Conservation (phyloP, 1,140 invertebrate genomes). For the Calephelis virginiensis region DNA sequence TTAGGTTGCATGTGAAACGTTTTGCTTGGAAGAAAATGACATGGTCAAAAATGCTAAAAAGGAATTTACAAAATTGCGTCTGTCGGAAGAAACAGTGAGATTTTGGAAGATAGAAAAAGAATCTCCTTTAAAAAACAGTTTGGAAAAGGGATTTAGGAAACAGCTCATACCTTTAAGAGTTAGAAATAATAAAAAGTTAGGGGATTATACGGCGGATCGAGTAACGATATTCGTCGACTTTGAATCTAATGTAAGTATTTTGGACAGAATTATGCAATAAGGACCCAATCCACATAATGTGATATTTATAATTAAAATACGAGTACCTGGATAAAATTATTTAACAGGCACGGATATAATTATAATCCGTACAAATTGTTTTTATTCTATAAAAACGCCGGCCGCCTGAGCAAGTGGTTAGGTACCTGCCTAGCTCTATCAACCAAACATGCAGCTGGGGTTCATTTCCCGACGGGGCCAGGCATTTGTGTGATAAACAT, state of each 20-base stretch:
- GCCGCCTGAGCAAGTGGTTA: too few species aligned
- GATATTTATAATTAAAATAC: too few species aligned
- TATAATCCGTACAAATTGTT: too few species aligned
- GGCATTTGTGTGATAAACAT: too few species aligned
- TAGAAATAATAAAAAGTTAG: conserved; percentile 73
- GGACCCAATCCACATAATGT: neutral
- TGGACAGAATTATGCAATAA: neutral
- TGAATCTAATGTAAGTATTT: conserved; percentile 67
- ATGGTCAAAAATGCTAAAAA: conserved; percentile 90
- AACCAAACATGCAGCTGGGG: too few species aligned
- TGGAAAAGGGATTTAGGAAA: conserved; percentile 80
- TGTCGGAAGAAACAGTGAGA: conserved; percentile 88
- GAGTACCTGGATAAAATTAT: too few species aligned
- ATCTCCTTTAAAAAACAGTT: conserved; percentile 45
- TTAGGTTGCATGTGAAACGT: conserved; percentile 94
- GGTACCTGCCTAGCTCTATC: too few species aligned
- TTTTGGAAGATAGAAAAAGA: conserved; percentile 67
- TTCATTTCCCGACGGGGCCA: too few species aligned
- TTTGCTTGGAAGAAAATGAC: conserved; percentile 95
- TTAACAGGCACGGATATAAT: too few species aligned
- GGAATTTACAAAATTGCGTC: conserved; percentile 86
- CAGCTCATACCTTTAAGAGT: conserved; percentile 82
- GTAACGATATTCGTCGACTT: conserved; percentile 80
- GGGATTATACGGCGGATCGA: conserved; percentile 62
- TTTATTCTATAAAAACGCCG: too few species aligned